These are phyloP conservation scores for Microdon myrmicae DNA, from an alignment of 2,888 invertebrate species.

Conservation along the genomic window DNA sequence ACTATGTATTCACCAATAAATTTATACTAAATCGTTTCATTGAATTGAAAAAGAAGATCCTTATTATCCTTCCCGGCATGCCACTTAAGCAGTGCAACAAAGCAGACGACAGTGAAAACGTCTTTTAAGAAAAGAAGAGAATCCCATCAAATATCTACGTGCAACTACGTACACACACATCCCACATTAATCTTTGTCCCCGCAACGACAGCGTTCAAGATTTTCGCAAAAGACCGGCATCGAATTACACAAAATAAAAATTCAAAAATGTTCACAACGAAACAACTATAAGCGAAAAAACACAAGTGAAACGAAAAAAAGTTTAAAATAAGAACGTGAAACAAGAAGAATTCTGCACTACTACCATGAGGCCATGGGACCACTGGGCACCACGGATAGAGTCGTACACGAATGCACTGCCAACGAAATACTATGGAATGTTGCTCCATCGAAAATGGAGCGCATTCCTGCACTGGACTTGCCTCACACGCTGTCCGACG, in stretches of 20 bases:
- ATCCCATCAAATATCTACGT: conserved; percentile 39
- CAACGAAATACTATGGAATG: conserved; percentile 32
- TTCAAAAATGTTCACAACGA: conserved; percentile 39
- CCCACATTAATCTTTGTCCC: conserved; percentile 31
- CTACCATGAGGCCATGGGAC: too few species aligned
- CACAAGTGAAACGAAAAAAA: conserved; percentile 11
- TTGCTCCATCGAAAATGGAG: conserved; percentile 49
- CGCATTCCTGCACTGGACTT: conserved; percentile 27
- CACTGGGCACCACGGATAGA: conserved; percentile 17
- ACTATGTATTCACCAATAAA: conserved; percentile 42
- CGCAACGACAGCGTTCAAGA: not conserved
- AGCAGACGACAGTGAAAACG: conserved; percentile 8
- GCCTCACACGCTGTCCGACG: conserved; percentile 28
- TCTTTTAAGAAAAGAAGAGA: too few species aligned
- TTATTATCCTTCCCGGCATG: conserved; percentile 23
- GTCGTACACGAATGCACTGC: conserved; percentile 16
- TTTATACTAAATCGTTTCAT: conserved; percentile 41
- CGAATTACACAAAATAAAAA: conserved; percentile 49
- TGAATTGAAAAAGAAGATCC: conserved; percentile 49
- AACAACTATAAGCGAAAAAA: too few species aligned
- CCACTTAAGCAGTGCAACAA: conserved; percentile 7
- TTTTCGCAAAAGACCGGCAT: conserved; percentile 33
- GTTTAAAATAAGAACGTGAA: conserved; percentile 17
- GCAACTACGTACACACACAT: conserved; percentile 32
- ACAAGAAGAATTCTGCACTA: conserved; percentile 24